Conservation (phyloP, 2,797 vertebrate species). For the Champsocephalus esox region DNA sequence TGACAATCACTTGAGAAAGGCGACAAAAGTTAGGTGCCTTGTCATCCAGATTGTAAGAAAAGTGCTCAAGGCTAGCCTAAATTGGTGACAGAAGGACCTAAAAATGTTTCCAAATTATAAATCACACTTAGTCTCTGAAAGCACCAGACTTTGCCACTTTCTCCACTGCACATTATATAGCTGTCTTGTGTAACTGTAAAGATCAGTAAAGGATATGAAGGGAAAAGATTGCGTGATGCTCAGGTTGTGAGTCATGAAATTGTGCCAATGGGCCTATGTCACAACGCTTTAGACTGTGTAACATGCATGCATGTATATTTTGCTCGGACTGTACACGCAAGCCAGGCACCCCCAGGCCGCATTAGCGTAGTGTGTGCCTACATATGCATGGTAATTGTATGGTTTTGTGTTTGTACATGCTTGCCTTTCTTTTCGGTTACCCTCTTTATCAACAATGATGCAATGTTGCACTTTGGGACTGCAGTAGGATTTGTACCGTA, state of each 20-base stretch:
- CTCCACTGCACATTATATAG: neutral
- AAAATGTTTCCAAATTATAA: conserved; percentile 26
- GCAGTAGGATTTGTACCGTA: neutral
- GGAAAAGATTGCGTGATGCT: conserved; percentile 60
- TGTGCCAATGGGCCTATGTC: conserved; percentile 66
- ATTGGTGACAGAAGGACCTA: conserved; percentile 17
- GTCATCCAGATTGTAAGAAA: conserved; percentile 12
- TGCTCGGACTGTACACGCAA: conserved; percentile 47
- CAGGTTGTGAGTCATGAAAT: conserved; percentile 59
- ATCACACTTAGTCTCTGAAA: conserved; percentile 17
- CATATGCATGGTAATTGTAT: conserved; percentile 32
- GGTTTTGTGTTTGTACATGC: neutral
- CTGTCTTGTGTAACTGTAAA: conserved; percentile 21
- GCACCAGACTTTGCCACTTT: neutral
- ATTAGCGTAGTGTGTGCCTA: conserved; percentile 18
- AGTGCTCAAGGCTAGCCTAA: conserved; percentile 23
- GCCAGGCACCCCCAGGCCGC: conserved; percentile 34
- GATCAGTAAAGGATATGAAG: conserved; percentile 36
- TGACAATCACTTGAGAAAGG: conserved; percentile 19
- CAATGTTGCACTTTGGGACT: conserved; percentile 11
- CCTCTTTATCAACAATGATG: conserved; percentile 30
- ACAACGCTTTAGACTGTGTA: conserved; percentile 38
- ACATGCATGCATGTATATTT: conserved; percentile 40
- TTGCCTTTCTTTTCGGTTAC: neutral
- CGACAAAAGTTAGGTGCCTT: neutral